Conservation (phyloP, 2,113 vertebrate genomes). For the Gambusia holbrooki region DNA sequence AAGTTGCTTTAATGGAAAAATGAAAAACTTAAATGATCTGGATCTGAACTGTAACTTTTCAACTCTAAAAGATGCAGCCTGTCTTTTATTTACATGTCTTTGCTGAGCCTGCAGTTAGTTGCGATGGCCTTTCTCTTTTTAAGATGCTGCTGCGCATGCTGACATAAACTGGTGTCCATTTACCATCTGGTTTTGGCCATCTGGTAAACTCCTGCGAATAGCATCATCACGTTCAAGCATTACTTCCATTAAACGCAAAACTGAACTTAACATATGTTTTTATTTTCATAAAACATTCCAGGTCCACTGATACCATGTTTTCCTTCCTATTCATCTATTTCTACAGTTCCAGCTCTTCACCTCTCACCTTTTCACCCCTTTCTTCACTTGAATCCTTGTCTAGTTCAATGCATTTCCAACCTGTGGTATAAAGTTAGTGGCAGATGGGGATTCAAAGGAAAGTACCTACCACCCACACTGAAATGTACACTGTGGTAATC, state of each 20-base stretch:
- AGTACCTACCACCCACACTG: conserved; percentile 52
- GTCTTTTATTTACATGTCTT: conserved; percentile 9
- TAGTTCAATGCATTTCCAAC: conserved; percentile 34
- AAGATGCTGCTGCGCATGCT: neutral
- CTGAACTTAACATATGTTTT: conserved; percentile 22
- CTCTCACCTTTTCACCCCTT: conserved; percentile 40
- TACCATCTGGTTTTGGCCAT: conserved; percentile 15
- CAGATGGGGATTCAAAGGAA: conserved; percentile 53
- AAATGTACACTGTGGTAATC: conserved; percentile 52
- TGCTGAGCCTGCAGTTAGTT: conserved; percentile 26
- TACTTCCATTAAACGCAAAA: conserved; percentile 4
- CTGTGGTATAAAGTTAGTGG: conserved; percentile 20
- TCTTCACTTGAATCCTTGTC: conserved; percentile 46
- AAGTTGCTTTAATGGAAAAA: conserved; percentile 14
- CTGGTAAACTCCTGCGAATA: neutral
- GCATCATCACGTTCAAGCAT: conserved; percentile 3
- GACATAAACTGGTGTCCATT: conserved; percentile 5
- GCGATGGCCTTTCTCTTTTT: conserved; percentile 7
- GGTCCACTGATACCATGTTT: conserved; percentile 4
- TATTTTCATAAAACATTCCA: conserved; percentile 10
- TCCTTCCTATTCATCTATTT: neutral
- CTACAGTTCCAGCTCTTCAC: neutral
- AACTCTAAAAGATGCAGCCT: neutral
- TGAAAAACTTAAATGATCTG: neutral
- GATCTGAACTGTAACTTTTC: neutral